These are phyloP conservation scores for Amblyteles armatorius DNA, from an alignment of 2,888 invertebrate genomes.

Conservation along the genomic window DNA sequence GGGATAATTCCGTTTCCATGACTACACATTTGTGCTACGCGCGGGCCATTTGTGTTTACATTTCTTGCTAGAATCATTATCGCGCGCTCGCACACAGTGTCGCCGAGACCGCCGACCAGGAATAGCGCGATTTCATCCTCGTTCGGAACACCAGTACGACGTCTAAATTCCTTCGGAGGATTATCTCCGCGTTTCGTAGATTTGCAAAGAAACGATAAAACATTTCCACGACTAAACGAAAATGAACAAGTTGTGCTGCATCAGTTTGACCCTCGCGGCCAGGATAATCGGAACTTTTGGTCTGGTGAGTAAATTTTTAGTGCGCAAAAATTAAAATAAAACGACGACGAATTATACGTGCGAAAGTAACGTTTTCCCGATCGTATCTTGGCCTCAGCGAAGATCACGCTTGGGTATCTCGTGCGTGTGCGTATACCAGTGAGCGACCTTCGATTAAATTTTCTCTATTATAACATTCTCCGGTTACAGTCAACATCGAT, in stretches of 20 bases:
- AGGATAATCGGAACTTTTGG: constrained; percentile 81
- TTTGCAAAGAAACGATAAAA: constrained; percentile 13
- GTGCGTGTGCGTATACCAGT: not conserved
- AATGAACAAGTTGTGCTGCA: constrained; percentile 78
- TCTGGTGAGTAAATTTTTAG: constrained; percentile 76
- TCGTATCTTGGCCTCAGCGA: not conserved
- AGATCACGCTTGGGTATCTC: not conserved
- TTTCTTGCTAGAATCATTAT: constrained; percentile 74
- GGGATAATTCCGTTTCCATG: constrained; percentile 63
- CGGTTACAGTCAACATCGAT: constrained; percentile 79
- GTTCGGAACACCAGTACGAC: constrained; percentile 39
- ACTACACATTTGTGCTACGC: constrained; percentile 61
- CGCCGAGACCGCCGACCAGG: constrained; percentile 64
- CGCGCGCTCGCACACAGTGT: constrained; percentile 65
- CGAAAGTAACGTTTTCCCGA: not conserved
- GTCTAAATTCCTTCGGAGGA: constrained; percentile 35
- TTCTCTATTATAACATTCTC: constrained; percentile 43
- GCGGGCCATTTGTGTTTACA: constrained; percentile 76
- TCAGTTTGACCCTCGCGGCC: constrained; percentile 78
- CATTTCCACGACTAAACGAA: not conserved
- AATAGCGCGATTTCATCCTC: constrained; percentile 62
- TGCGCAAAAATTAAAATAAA: not conserved
- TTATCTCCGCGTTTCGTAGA: constrained; percentile 36
- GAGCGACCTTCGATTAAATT: not conserved
- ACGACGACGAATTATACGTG: not conserved